A percentile compares a stretch with the other conserved stretches of the same genome.
Evolutionary conservation across 2,888 invertebrate genomes (phyloP).

Genomic region (Acronicta alni): DNA sequence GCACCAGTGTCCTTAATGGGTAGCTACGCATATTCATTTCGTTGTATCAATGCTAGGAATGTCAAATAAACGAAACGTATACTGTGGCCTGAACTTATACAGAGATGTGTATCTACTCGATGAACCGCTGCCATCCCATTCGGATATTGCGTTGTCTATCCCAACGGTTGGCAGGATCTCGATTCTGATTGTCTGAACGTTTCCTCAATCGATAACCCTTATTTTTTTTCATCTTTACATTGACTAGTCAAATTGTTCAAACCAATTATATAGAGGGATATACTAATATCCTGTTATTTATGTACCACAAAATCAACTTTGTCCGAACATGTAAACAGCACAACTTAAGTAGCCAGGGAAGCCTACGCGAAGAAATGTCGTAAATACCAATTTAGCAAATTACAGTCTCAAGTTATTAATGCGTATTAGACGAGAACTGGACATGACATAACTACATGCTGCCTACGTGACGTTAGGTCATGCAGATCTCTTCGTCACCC

Average conservation of each 20-base stretch:
- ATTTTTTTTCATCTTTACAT: slow-evolving; percentile 16
- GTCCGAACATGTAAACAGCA: slow-evolving; percentile 15
- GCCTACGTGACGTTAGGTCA: slow-evolving; percentile 58
- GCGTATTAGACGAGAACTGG: slow-evolving; percentile 39
- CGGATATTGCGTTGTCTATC: slow-evolving; percentile 28
- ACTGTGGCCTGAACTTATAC: no score
- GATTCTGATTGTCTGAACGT: slow-evolving; percentile 20
- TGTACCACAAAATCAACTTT: not conserved
- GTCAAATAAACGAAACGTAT: slow-evolving; percentile 36
- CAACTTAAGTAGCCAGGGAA: slow-evolving; percentile 25
- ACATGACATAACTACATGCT: slow-evolving; percentile 45
- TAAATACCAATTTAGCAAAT: slow-evolving; percentile 40
- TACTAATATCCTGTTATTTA: no score
- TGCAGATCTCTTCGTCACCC: slow-evolving; percentile 46
- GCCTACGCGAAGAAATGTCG: slow-evolving; percentile 45
- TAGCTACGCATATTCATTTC: slow-evolving; percentile 50
- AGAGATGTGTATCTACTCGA: not conserved
- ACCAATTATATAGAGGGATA: no score
- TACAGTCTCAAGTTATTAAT: slow-evolving; percentile 37
- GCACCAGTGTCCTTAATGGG: slow-evolving; percentile 41
- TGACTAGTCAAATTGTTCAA: not conserved
- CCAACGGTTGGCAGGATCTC: not conserved
- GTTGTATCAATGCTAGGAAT: slow-evolving; percentile 42
- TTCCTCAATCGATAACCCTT: slow-evolving; percentile 47
- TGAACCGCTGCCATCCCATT: slow-evolving; percentile 10